phyloP scores from a whole-genome alignment of 2,113 vertebrate species.

The Nanorana parkeri region DNA sequence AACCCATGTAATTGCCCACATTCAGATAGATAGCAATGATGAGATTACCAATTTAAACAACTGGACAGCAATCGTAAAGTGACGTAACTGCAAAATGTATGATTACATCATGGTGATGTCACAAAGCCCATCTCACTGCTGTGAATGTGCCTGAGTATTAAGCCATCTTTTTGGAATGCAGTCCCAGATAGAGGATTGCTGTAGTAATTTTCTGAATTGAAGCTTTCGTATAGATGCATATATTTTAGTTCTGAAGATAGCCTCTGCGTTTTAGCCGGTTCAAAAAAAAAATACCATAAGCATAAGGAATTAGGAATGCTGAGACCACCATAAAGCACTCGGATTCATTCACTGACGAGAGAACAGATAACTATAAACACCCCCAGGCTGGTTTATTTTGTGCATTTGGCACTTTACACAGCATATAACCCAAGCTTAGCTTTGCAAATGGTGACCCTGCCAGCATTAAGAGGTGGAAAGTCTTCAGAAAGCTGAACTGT shows the following conservation, averaged over 20 bases:
- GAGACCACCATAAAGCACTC: constrained; percentile 45
- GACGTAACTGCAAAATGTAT: too few species aligned
- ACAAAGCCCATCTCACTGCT: too few species aligned
- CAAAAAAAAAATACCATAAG: constrained; percentile 39
- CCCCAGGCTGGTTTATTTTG: constrained; percentile 52
- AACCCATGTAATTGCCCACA: too few species aligned
- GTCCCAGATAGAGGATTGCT: too few species aligned
- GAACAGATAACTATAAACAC: constrained; percentile 47
- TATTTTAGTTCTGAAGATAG: constrained; percentile 22
- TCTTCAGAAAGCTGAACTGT: constrained; percentile 32
- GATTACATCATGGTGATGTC: too few species aligned
- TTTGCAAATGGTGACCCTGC: constrained; percentile 46
- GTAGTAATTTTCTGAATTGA: constrained; percentile 1
- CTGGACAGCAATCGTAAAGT: too few species aligned
- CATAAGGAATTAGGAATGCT: constrained; percentile 51
- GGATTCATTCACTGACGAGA: constrained; percentile 47
- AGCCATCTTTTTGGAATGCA: too few species aligned
- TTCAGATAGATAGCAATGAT: too few species aligned
- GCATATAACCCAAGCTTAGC: constrained; percentile 55
- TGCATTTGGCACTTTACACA: constrained; percentile 54
- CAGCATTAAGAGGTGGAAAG: constrained; percentile 53
- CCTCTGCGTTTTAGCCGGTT: constrained; percentile 42
- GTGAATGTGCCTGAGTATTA: too few species aligned
- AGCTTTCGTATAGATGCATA: constrained; percentile 14
- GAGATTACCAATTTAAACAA: too few species aligned